Conservation (phyloP, 1,140 invertebrate genomes). For the Heterodera carotae region DNA sequence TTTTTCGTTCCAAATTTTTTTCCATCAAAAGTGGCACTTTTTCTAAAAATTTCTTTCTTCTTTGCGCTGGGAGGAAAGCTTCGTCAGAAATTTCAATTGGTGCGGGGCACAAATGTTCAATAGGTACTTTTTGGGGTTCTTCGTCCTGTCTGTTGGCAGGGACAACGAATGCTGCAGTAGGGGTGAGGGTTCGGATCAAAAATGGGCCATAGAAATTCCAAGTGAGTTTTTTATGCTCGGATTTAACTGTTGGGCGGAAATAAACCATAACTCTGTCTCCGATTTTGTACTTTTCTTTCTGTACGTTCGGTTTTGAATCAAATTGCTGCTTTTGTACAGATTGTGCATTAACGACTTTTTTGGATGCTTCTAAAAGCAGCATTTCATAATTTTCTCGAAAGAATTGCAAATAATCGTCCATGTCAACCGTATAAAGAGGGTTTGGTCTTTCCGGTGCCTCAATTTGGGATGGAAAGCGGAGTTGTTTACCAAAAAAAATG, state of each 20-base stretch:
- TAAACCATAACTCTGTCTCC: not conserved
- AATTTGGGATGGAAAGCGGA: not conserved
- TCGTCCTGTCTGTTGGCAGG: not conserved
- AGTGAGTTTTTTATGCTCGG: not conserved
- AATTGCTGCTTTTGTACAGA: not conserved
- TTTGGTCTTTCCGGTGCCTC: not conserved
- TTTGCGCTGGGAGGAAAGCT: not conserved
- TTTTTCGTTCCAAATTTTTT: not conserved
- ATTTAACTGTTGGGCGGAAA: not conserved
- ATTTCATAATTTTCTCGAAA: slow-evolving; percentile 11
- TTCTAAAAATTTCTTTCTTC: not conserved
- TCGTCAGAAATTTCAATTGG: not conserved
- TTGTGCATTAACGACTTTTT: not conserved
- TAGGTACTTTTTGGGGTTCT: not conserved
- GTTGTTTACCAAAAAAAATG: not conserved
- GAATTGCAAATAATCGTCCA: not conserved
- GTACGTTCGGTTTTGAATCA: not conserved
- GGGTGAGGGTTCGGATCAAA: not conserved
- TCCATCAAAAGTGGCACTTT: not conserved
- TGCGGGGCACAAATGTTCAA: not conserved
- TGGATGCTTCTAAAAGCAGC: not conserved
- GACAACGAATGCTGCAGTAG: not conserved
- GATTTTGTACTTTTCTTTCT: not conserved
- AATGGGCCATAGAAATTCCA: slow-evolving; percentile 10
- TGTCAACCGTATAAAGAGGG: not conserved